Conservation (phyloP, 2,888 invertebrate species). For the Drosophila multiciliata region DNA sequence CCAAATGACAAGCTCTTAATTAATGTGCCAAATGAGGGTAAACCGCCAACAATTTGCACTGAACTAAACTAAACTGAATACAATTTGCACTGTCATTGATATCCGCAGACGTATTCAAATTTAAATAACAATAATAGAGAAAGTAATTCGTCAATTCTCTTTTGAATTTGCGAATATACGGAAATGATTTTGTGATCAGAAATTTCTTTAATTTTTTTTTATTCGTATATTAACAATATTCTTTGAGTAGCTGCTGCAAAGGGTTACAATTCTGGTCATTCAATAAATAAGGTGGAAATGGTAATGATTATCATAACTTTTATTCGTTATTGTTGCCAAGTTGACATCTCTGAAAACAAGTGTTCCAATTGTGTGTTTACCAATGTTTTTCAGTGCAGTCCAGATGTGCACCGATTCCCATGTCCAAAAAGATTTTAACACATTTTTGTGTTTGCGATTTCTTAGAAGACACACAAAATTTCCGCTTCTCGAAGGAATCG, state of each 20-base stretch:
- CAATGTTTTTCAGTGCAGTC: not conserved
- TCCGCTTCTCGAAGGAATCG: not conserved
- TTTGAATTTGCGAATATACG: not conserved
- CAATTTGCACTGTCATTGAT: slow-evolving; percentile 24
- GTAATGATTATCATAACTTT: not conserved
- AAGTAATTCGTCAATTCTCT: not conserved
- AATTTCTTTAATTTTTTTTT: not conserved
- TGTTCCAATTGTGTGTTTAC: not conserved
- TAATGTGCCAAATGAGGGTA: slow-evolving; percentile 54
- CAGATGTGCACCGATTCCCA: not conserved
- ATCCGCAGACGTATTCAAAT: slow-evolving; percentile 16
- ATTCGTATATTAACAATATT: not conserved
- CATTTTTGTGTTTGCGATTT: not conserved
- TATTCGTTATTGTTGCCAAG: not conserved
- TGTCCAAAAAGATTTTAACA: too few relatives aligned
- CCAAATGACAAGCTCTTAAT: slow-evolving; percentile 57
- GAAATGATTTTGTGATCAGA: not conserved
- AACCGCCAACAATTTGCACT: slow-evolving; percentile 37
- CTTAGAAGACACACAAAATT: not conserved
- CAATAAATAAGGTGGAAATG: not conserved
- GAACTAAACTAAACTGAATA: slow-evolving; percentile 17
- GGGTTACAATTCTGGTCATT: too few relatives aligned
- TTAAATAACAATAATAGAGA: slow-evolving; percentile 4
- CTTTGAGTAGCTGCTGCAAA: not conserved
- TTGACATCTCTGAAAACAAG: not conserved